Base-by-base conservation (phyloP, 2,797 vertebrate species). In the Ctenopoma multispine region DNA sequence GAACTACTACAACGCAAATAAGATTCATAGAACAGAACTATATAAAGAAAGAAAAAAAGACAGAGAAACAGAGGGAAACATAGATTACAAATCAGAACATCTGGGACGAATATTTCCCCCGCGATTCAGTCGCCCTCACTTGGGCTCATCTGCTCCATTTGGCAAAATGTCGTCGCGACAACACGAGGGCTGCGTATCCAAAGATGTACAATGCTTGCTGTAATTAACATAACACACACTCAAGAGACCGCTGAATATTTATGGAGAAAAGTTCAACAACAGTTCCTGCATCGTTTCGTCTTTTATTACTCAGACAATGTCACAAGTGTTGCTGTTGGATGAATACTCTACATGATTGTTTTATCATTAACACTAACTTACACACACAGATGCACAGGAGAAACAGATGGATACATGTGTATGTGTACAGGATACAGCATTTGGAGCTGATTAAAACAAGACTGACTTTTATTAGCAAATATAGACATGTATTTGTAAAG, bases 271-370 rank as follows among this genome's bases (percentile, higher is more conserved):
- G 59, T 75, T 77, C 60, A 80, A 78, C 76, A 69, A 68, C 24
- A 66, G 43, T 83, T 85, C 27, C 56, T 66, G 77, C 59, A 59
- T 81, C 1, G 23, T 78, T 88, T 85, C 4, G n/a, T 84, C 43
- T 82, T 91, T 92, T 89, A 88, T 92, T 92, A 82, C 49, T 86
- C 77, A 84, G 72, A 81, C 58, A 41, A 53, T 5, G 71, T 88
- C 80, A 80, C 81, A 81, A 75, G 79, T 71, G 79, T 60, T 63
- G 78, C 76, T 69, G 13, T 60, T 56, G 68, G 69, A 74, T 79
- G 77, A 86, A 73, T 9, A 29, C 54, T 55, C 43, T 64, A 82
- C 81, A 79, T 18, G 41, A 54, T 57, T 6, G 57, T 61, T 86
- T 79, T 65, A 85, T 50, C 59, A 86, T 72, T 76, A 82, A 82